Evolutionary conservation across 2,888 invertebrate genomes (phyloP), one percentile per base, ranked within the genome.

Genomic region (Lasioglossum lativentre): DNA sequence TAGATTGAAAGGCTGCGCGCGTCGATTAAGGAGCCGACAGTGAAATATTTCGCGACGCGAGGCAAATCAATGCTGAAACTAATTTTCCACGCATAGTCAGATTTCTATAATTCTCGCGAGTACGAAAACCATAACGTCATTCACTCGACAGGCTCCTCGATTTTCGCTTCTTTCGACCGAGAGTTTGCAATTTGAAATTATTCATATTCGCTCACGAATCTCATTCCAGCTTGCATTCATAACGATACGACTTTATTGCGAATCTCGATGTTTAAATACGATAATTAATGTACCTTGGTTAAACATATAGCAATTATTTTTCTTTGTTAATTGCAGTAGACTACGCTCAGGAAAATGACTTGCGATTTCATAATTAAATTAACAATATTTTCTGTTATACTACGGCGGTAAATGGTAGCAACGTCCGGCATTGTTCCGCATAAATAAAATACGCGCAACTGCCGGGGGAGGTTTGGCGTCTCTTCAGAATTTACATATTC

Each of bases 361-460:
- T 34, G 4, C 45, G 19, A 59, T 70, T 40, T 56, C 4, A 14
- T 71, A n/a, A 82, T 82, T 47, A 42, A 75, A 82, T 70, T 75
- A 47, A 27, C 16, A 5, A 63, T 63, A 30, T 63, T 27, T 30
- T 14, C 27, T 30, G 63, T 30, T 63, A 30, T 5, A 27, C 27
- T 30, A 27, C 77, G 8, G 5, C 30, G 74, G 63, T 42, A 71
- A 76, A 68, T 56, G 40, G 30, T 19, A 19, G 34, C 19, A 8
- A 66, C 59, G 40, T 56, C 27, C 19, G 34, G 75, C 47, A 71
- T 75, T 83, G 74, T 79, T 34, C 83, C 14, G 12, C 52, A 74
- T 63, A 78, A 84, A 82, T 82, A 82, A 82, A 84, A 30, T 82
- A 47, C 71, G 30, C 34, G 83, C 34, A 66, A 77, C 59, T 70